These are phyloP conservation scores for Anguilla anguilla DNA, from an alignment of 2,797 vertebrate species.

Conservation along the genomic window DNA sequence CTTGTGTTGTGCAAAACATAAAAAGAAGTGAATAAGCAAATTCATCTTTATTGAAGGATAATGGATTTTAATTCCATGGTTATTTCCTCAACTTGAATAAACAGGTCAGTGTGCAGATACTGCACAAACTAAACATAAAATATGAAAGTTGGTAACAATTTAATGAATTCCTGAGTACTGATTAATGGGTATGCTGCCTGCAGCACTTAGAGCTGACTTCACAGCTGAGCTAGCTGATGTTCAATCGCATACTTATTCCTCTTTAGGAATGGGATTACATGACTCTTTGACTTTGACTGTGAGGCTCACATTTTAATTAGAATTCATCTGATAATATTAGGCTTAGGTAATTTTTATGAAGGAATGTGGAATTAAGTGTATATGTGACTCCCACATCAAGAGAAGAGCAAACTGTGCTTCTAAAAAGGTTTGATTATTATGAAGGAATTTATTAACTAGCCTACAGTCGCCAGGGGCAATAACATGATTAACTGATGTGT, in stretches of 20 bases:
- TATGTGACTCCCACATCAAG: not conserved
- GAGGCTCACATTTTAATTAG: not conserved
- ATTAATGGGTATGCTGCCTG: not conserved
- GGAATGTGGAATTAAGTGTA: not conserved
- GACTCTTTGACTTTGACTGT: not conserved
- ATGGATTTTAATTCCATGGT: not conserved
- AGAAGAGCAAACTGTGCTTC: not conserved
- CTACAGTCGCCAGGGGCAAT: not conserved
- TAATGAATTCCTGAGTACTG: not conserved
- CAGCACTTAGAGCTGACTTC: not conserved
- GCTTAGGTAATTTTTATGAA: not conserved
- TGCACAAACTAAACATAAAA: not conserved
- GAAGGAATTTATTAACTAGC: not conserved
- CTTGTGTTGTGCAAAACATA: not conserved
- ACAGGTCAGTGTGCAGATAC: not conserved
- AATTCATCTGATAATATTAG: not conserved
- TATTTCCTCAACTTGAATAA: not conserved
- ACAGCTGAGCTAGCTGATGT: not conserved
- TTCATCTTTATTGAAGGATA: not conserved
- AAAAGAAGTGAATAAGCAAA: not conserved
- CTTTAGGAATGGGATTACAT: not conserved
- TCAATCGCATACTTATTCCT: not conserved
- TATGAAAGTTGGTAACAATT: not conserved
- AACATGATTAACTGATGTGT: conserved; percentile 2
- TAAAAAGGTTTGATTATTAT: not conserved